Evolutionary conservation across 37 sponge, comb jelly and placozoan genomes (phyloP), one percentile per base, ranked within the genome.

Genomic region (Dysidea cf. avara): DNA sequence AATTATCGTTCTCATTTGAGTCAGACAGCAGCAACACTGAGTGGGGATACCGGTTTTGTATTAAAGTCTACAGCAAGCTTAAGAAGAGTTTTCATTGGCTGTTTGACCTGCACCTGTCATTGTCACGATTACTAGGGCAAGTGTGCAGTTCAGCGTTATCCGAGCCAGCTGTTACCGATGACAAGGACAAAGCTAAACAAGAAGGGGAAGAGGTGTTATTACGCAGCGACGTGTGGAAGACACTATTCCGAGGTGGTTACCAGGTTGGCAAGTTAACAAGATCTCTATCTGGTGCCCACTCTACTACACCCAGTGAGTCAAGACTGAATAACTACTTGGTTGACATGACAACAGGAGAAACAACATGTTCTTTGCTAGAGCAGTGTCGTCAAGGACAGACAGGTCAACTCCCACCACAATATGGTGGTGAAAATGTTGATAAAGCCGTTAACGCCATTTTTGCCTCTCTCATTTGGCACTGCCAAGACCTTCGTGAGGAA

Each of bases 401-500:
- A 43, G 77, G 82, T 14, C 91, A 61, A 9, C 9, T 43, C 5
- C 46, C 46, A 60, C 52, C 61, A 29, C 68, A 72, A 26, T 87
- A 87, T 51, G 97, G 97, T 17, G 94, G 92, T 0, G 51, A 53
- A n/a, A 60, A 70, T 49, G 89, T 92, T 30, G 88, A 96, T 60
- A 53, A 65, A 37, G 93, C 97, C 1, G 84, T 96, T 9, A 69
- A 64, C 59, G 86, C 97, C 20, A 78, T 83, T 16, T 96, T 96
- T 86, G 97, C 93, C 18, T 87, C 94, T 16, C 82, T 96, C 55
- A 67, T 92, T 7, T 96, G 97, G 94, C 93, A 96, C 85, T 81
- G 83, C 1, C 94, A 90, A 63, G 84, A 86, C 7, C 35, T 92
- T 64, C 39, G 92, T 37, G 90, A 92, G 40, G 83, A 92, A 69